Conservation (phyloP, 2,888 invertebrate species). For the Prenolepis imparis region DNA sequence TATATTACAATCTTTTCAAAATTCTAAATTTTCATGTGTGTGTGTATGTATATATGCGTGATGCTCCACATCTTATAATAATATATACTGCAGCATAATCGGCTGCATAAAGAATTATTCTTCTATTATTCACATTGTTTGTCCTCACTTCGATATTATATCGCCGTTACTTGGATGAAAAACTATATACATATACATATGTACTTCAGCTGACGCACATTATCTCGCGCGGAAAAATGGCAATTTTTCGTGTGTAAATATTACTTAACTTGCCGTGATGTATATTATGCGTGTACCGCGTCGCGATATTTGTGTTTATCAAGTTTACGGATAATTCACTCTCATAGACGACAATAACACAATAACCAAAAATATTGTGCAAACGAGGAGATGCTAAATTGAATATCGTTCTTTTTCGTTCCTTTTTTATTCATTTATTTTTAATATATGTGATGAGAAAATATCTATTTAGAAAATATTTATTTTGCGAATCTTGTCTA, state of each 20-base stretch:
- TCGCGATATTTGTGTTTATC: constrained; percentile 22
- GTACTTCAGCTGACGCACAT: not conserved
- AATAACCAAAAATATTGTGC: constrained; percentile 27
- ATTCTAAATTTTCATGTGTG: not conserved
- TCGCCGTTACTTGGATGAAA: not conserved
- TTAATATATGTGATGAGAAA: constrained; percentile 32
- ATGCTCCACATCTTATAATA: not conserved
- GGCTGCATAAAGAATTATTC: not conserved
- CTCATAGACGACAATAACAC: constrained; percentile 7
- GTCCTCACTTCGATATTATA: not conserved
- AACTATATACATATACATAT: no score
- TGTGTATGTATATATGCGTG: not conserved
- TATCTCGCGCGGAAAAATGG: constrained; percentile 16
- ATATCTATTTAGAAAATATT: constrained; percentile 25
- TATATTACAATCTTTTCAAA: not conserved
- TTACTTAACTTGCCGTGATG: constrained; percentile 10
- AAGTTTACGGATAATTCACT: constrained; percentile 11
- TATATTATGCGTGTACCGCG: constrained; percentile 3
- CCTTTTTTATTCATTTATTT: not conserved
- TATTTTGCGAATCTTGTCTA: not conserved
- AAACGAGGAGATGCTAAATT: constrained; percentile 15
- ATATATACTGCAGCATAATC: not conserved
- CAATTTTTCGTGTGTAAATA: constrained; percentile 26
- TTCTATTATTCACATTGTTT: constrained; percentile 13
- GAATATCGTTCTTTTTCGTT: constrained; percentile 15